These are phyloP conservation scores for Oceanodroma tethys DNA, from an alignment of 2,113 vertebrate genomes.

Conservation along the genomic window DNA sequence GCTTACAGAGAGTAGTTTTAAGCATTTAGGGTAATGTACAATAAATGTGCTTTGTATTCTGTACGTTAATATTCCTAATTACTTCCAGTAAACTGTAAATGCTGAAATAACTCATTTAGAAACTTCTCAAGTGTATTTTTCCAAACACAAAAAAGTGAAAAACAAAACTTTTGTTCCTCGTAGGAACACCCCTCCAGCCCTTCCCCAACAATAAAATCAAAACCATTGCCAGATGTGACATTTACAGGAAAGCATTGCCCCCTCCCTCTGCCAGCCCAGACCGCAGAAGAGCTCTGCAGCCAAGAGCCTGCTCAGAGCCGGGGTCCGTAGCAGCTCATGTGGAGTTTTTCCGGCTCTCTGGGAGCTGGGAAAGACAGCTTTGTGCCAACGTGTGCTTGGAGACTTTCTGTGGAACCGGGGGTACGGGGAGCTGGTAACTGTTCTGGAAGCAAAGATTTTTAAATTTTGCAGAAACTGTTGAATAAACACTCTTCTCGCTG, in stretches of 20 bases:
- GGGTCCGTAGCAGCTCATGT: rapidly evolving
- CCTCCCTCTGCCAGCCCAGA: background rate
- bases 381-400: background rate
- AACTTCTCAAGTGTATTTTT: background rate
- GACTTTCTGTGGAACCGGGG: background rate
- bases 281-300: background rate
- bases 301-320: background rate
- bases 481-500: rapidly evolving
- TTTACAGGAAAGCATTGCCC: background rate
- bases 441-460: background rate
- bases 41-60: background rate
- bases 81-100: background rate
- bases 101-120: background rate
- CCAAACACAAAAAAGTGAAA: background rate
- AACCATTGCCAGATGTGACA: background rate
- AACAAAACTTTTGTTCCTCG: background rate
- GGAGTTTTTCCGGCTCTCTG: background rate
- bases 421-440: rapidly evolving
- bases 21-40: background rate
- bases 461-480: background rate
- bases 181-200: background rate
- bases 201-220: background rate
- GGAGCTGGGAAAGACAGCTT: background rate
- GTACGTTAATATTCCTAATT: background rate
- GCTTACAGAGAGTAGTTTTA: background rate